Conservation (phyloP, 2,888 invertebrate species). For the Drosophila pseudotalamancana region DNA sequence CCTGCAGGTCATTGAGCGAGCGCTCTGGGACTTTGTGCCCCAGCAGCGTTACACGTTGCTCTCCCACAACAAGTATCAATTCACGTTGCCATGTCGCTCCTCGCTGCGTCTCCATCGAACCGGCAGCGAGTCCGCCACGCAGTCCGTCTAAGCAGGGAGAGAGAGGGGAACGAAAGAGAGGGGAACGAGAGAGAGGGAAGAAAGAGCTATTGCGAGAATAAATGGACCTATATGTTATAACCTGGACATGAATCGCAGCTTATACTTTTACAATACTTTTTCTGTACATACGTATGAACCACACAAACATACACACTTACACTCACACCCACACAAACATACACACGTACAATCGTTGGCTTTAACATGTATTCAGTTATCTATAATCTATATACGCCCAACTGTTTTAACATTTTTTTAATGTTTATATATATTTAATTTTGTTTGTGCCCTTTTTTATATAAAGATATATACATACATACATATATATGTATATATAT, state of each 20-base stretch:
- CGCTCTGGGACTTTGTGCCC: constrained; percentile 86
- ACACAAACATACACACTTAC: constrained; percentile 2
- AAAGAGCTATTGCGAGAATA: not conserved
- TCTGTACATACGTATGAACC: constrained; percentile 47
- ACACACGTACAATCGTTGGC: constrained; percentile 6
- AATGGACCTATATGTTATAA: not conserved
- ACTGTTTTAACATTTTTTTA: constrained; percentile 44
- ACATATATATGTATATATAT: constrained; percentile 22
- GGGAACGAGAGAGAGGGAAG: not conserved
- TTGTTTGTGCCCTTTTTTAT: constrained; percentile 29
- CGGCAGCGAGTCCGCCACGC: constrained; percentile 61
- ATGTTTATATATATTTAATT: constrained; percentile 35
- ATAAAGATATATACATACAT: constrained; percentile 1
- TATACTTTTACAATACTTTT: constrained; percentile 31
- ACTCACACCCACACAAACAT: not conserved
- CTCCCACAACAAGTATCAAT: constrained; percentile 83
- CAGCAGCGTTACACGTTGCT: constrained; percentile 85
- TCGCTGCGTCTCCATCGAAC: constrained; percentile 80
- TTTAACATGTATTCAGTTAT: constrained; percentile 24
- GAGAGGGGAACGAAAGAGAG: not conserved
- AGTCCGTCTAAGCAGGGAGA: constrained; percentile 56
- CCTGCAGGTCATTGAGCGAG: constrained; percentile 87
- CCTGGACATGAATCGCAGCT: constrained; percentile 25
- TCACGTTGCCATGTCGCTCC: constrained; percentile 84
- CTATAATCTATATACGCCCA: constrained; percentile 22